phyloP scores from a whole-genome alignment of 2,113 vertebrate species.

The Lipophrys pholis region DNA sequence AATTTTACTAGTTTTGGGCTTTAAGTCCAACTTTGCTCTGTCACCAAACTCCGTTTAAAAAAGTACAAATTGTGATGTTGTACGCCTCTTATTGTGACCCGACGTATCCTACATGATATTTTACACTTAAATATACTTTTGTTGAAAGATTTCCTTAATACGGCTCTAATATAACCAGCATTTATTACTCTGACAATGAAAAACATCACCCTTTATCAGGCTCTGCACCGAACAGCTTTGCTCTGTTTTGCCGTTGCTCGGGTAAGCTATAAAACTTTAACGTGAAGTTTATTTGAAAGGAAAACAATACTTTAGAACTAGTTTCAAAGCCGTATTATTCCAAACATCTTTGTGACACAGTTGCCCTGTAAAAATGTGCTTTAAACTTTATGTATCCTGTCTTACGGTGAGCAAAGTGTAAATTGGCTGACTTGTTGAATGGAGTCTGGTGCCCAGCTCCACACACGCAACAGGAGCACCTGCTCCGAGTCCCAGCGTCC shows the following conservation, averaged over 20 bases:
- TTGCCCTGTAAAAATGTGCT: fast-evolving
- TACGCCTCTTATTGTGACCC: fast-evolving
- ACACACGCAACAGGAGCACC: conserved; percentile 18
- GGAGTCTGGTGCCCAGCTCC: conserved; percentile 5
- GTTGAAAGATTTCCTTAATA: too few relatives aligned
- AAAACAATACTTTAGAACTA: fast-evolving
- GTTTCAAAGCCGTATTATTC: not conserved
- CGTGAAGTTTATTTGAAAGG: not conserved
- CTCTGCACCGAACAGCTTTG: too few relatives aligned
- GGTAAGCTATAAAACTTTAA: not conserved
- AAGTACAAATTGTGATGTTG: fast-evolving
- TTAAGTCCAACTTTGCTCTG: not conserved
- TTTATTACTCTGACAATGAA: too few relatives aligned
- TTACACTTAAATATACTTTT: too few relatives aligned
- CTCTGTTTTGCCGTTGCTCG: not conserved
- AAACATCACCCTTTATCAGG: too few relatives aligned
- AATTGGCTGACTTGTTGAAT: not conserved
- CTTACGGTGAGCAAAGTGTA: not conserved
- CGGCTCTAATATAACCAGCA: too few relatives aligned
- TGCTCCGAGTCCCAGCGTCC: conserved; percentile 28
- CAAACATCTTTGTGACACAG: not conserved
- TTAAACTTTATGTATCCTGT: fast-evolving
- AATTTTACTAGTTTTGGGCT: not conserved
- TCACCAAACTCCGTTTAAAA: conserved; percentile 14
- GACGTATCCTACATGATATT: too few relatives aligned